phyloP scores from a whole-genome alignment of 1,140 invertebrate species.

The Drosophila funebris region DNA sequence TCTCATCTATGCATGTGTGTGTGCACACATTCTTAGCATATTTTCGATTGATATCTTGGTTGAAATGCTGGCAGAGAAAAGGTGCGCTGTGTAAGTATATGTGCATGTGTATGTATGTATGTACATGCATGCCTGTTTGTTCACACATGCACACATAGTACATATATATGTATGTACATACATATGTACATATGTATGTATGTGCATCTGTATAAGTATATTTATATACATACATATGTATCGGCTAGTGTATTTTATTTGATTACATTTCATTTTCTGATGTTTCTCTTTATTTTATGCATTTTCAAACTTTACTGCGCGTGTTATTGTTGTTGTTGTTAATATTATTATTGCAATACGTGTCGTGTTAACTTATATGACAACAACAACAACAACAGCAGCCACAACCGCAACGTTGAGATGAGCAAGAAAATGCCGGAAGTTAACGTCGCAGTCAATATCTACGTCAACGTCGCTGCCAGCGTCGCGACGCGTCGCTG shows the following conservation, averaged over 20 bases:
- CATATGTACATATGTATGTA: background rate
- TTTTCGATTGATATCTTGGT: constrained; percentile 60
- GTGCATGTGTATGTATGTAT: constrained; percentile 5
- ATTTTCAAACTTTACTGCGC: constrained; percentile 30
- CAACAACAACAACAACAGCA: constrained; percentile 24
- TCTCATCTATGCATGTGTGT: background rate
- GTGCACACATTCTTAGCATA: constrained; percentile 61
- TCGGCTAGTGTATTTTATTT: constrained; percentile 17
- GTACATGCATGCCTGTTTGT: background rate
- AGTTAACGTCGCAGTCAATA: constrained; percentile 44
- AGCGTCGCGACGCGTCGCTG: constrained; percentile 20
- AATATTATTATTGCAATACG: constrained; percentile 39
- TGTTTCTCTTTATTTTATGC: constrained; percentile 21
- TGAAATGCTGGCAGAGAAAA: constrained; percentile 6
- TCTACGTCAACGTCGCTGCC: constrained; percentile 17
- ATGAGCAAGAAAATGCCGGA: constrained; percentile 48
- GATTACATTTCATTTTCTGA: constrained; percentile 21
- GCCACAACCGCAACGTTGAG: constrained; percentile 14
- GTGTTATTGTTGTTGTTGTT: constrained; percentile 22
- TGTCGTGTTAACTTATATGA: constrained; percentile 36
- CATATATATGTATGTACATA: background rate
- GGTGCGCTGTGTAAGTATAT: constrained; percentile 9
- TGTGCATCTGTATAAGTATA: constrained; percentile 2
- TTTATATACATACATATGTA: background rate
- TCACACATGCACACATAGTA: background rate